Conservation (phyloP, 2,113 vertebrate genomes). For the Lampris megalopsis region DNA sequence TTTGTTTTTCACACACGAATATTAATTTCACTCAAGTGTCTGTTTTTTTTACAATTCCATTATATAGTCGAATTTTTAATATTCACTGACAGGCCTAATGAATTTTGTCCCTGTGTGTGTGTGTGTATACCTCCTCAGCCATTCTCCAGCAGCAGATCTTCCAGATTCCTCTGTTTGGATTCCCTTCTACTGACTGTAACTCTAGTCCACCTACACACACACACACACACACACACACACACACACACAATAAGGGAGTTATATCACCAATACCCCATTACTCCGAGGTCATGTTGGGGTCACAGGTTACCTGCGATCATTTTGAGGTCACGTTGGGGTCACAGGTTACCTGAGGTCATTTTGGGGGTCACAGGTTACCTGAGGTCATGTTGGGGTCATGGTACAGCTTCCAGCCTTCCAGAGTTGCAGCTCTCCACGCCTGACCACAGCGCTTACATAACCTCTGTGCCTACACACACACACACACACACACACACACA, state of each 20-base stretch:
- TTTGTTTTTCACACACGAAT: no score
- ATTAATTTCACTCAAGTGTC: no score
- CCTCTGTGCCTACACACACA: slow-evolving; percentile 88
- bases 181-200: slow-evolving; percentile 92
- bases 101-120: neutral
- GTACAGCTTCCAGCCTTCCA: slow-evolving; percentile 98
- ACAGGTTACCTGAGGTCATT: neutral
- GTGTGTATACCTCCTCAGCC: slow-evolving; percentile 89
- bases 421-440: slow-evolving; percentile 96
- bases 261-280: neutral
- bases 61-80: no score
- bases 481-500: slow-evolving; percentile 35
- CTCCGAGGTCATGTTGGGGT: neutral
- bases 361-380: slow-evolving; percentile 78
- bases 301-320: neutral
- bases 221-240: slow-evolving; percentile 9
- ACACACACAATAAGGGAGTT: slow-evolving; percentile 16
- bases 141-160: slow-evolving; percentile 97
- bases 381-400: slow-evolving; percentile 93
- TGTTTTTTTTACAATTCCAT: no score
- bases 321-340: neutral
- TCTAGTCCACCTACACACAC: slow-evolving; percentile 76
- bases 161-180: slow-evolving; percentile 95
- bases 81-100: no score
- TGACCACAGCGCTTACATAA: slow-evolving; percentile 97